Base-by-base conservation (phyloP, 2,888 invertebrate species). In the Listrodromus nycthemerus region DNA sequence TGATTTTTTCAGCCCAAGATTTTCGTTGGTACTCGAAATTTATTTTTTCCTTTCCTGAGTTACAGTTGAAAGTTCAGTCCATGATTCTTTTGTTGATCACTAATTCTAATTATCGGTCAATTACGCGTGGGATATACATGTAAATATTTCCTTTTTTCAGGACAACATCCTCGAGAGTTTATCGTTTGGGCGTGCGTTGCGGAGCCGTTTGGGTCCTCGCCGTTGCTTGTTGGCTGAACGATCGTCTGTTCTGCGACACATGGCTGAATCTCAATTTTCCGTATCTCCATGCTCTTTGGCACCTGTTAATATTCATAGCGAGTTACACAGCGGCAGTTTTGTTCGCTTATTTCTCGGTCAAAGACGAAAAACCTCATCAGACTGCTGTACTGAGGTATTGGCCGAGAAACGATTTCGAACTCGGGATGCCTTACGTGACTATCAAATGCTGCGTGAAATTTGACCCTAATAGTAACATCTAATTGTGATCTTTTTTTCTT, bases 241-340 rank as follows among this genome's bases (percentile, higher is more conserved):
- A 97, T 93, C 94, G 97, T 7, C 93, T 97, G 90, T 96, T 97
- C 92, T 97, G 97, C 92, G 96, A 97, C 88, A 95, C 96, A 21
- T 97, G 97, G 97, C 95, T 96, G 1, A 95, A 95, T 16, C 95
- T 97, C 13, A 95, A 96, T 93, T 97, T 97, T 89, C 97, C 97
- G 0, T 97, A 97, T 93, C 94, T 97, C 90, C 97, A 97, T 92
- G 97, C 96, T 13, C 94, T 97, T 21, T 97, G 97, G 97, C 97
- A 97, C 92, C 94, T 97, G 16, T 95, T 97, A 74, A 97, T 97
- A 87, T 97, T 97, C 90, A 96, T 97, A 70, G 96, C 97, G 0
- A 95, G 96, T 45, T 97, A 97, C 89, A 96, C 97, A 5, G 95
- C 96, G 16, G 95, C 97, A 21, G 97, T 97, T 6, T 94, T 97